Evolutionary conservation across 2,797 vertebrate genomes (phyloP).

Genomic region (Centroberyx gerrardi): DNA sequence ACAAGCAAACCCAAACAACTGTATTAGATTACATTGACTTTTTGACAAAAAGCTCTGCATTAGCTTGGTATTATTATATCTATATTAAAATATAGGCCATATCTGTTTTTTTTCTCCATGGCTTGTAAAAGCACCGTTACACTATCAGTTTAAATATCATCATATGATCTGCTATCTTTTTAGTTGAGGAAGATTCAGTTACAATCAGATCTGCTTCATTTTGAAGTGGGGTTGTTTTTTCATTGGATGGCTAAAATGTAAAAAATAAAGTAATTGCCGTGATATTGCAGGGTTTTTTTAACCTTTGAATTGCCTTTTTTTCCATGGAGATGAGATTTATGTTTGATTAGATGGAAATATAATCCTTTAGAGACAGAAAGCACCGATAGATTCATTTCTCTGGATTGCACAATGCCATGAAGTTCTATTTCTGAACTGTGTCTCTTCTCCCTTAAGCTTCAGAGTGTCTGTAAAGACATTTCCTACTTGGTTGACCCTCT

Average conservation of each 20-base stretch:
- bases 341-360: background rate
- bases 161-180: conserved; percentile 4
- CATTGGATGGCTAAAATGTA: background rate
- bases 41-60: background rate
- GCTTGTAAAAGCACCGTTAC: background rate
- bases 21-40: background rate
- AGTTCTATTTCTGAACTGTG: conserved; percentile 63
- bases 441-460: conserved; percentile 83
- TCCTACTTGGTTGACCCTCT: conserved; percentile 88
- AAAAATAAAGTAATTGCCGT: background rate
- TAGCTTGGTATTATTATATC: background rate
- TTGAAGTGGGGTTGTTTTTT: background rate
- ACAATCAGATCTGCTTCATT: background rate
- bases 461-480: conserved; percentile 89
- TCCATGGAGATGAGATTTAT: background rate
- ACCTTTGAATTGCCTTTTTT: background rate
- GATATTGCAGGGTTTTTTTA: too few relatives aligned
- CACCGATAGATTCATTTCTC: background rate
- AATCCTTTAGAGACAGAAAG: conserved; percentile 18
- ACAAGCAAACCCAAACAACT: background rate
- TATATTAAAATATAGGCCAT: background rate
- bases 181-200: background rate
- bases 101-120: background rate
- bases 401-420: conserved; percentile 2
- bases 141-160: background rate